Evolutionary conservation across 2,113 vertebrate genomes (phyloP).

Genomic region (Silurus meridionalis): DNA sequence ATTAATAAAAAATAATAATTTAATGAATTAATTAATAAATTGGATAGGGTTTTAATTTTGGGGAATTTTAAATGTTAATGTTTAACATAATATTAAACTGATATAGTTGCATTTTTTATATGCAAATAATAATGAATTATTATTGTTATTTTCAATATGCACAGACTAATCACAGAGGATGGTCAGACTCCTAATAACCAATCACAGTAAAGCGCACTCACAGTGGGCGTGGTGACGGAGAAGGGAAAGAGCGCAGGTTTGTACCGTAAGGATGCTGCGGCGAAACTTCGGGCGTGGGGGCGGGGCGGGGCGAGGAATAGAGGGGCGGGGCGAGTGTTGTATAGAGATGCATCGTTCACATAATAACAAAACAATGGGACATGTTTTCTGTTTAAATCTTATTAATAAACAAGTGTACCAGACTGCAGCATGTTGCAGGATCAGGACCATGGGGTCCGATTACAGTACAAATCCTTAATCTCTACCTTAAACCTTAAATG

Average conservation of each 20-base stretch:
- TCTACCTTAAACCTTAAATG: not conserved
- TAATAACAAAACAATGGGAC: not conserved
- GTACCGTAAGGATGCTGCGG: conserved; percentile 64
- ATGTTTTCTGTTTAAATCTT: not conserved
- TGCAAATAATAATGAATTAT: not conserved
- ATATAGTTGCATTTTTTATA: not conserved
- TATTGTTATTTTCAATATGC: not conserved
- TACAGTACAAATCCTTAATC: not conserved
- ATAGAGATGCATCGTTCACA: not conserved
- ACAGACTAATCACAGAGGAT: not conserved
- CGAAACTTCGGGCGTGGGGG: conserved; percentile 41
- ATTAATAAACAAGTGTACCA: not conserved
- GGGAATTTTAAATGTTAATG: not conserved
- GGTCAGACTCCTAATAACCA: not conserved
- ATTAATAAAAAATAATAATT: not conserved
- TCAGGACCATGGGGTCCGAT: not conserved
- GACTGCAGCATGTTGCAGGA: not conserved
- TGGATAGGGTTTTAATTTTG: not conserved
- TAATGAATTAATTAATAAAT: not conserved
- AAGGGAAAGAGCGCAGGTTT: not conserved
- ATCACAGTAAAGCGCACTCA: not conserved
- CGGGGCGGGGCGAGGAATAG: not conserved
- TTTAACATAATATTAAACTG: not conserved
- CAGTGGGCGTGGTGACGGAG: not conserved
- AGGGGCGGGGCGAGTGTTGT: not conserved